Base-by-base conservation (phyloP, 2,888 invertebrate genomes). In the Macropis europaea region DNA sequence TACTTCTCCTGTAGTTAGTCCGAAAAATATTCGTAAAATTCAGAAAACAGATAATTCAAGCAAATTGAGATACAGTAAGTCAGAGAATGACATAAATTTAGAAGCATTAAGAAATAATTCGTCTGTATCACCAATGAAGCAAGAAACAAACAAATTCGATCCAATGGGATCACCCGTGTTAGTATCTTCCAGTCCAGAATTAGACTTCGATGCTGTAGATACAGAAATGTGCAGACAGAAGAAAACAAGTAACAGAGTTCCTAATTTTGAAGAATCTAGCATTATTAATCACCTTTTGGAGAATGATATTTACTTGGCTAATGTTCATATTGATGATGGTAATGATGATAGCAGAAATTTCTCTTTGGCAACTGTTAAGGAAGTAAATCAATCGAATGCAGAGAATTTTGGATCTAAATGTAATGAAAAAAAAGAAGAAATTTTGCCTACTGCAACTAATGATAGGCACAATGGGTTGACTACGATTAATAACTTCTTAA, bases 121-220 rank as follows among this genome's bases (percentile, higher is more conserved):
- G 4, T 22, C 17, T 3, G 11, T n/a, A 13, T 30, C 54, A n/a
- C 45, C 9, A 15, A 2, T 19, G 30, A 7, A 30, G 6, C 9
- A n/a, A 60, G 34, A 30, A 22, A n/a, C 6, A 13, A 22, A 53
- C 9, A n/a, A 42, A 24, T 11, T 9, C 17, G 22, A 42, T 32
- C 32, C 22, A 17, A 1, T n/a, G 11, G 34, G 28, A 34, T 60
- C 50, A 7, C 47, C 68, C 3, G 19, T 70, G 22, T 62, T 40
- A n/a, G 2, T 78, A 50, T 40, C 32, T 7, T 74, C 73, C 6
- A 76, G 69, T n/a, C 59, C 71, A 28, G 73, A 73, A 64, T 52
- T 36, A 5, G 43, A 61, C 56, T n/a, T 30, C 7, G 42, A 70
- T 15, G 28, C 24, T 38, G 48, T 34, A 22, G 38, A 73, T 17